A percentile compares a stretch with the other conserved stretches of the same genome.
These are phyloP conservation scores for Halictus ligatus DNA, from an alignment of 2,888 invertebrate genomes.

Conservation along the genomic window DNA sequence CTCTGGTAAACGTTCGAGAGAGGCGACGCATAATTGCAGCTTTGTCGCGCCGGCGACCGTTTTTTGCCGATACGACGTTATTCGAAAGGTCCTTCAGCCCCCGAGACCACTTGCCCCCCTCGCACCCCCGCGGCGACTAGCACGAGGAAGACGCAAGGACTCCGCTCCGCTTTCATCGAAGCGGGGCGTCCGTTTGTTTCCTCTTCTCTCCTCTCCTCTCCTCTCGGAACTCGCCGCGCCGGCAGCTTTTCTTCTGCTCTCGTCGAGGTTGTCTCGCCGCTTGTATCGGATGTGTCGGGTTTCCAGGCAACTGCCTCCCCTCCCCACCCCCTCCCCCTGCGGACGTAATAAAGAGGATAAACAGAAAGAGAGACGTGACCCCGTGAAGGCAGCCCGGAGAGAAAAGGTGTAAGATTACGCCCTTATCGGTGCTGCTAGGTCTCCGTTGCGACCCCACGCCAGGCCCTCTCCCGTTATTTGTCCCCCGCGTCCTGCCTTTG, in stretches of 20 bases:
- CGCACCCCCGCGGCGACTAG: slow-evolving; percentile 22
- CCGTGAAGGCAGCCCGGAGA: slow-evolving; percentile 58
- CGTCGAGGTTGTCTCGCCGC: slow-evolving; percentile 35
- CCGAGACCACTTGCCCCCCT: slow-evolving; percentile 65
- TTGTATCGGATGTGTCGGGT: slow-evolving; percentile 68
- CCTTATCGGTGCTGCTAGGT: slow-evolving; percentile 74
- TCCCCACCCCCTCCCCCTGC: slow-evolving; percentile 26
- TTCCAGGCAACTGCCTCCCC: slow-evolving; percentile 67
- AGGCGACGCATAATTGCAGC: slow-evolving; percentile 58
- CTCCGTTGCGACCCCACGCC: slow-evolving; percentile 38
- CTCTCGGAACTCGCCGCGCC: neutral
- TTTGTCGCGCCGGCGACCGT: slow-evolving; percentile 54
- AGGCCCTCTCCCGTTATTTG: slow-evolving; percentile 76
- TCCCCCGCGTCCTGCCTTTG: slow-evolving; percentile 74
- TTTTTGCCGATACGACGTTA: slow-evolving; percentile 70
- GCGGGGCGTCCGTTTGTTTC: slow-evolving; percentile 63
- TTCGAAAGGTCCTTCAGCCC: slow-evolving; percentile 67
- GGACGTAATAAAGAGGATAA: slow-evolving; percentile 80
- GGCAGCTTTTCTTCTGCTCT: slow-evolving; percentile 35
- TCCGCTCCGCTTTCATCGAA: slow-evolving; percentile 71
- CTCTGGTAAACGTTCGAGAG: slow-evolving; percentile 8
- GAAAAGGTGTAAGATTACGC: slow-evolving; percentile 81
- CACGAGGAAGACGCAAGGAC: slow-evolving; percentile 62
- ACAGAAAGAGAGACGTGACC: slow-evolving; percentile 76
- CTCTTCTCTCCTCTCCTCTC: slow-evolving; percentile 10